phyloP scores from a whole-genome alignment of 2,888 invertebrate species.

The Disparrhopalites patrizii region DNA sequence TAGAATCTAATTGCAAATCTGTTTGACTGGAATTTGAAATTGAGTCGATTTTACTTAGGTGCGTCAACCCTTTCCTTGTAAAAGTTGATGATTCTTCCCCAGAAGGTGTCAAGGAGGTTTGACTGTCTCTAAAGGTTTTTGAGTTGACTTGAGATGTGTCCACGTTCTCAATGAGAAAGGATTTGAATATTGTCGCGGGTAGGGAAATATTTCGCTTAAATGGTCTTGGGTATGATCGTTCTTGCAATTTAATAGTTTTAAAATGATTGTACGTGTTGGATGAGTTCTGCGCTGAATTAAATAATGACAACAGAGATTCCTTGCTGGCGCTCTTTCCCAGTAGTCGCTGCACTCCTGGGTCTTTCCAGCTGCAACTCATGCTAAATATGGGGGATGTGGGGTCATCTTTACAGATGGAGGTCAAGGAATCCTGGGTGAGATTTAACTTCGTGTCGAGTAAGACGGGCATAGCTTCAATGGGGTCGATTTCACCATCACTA shows the following conservation, averaged over 20 bases:
- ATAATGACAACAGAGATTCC: slow-evolving; percentile 10
- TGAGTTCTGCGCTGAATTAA: not conserved
- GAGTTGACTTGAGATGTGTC: not conserved
- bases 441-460: slow-evolving; percentile 36
- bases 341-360: not conserved
- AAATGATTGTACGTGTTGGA: not conserved
- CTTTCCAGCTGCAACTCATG: slow-evolving; percentile 1
- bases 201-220: slow-evolving; percentile 44
- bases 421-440: not conserved
- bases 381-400: not conserved
- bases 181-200: slow-evolving; percentile 43
- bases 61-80: not conserved
- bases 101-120: too few relatives aligned
- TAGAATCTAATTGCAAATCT: not conserved
- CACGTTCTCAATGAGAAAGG: slow-evolving; percentile 33
- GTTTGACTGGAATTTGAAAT: slow-evolving; percentile 22
- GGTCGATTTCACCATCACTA: slow-evolving; percentile 45
- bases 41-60: slow-evolving; percentile 15
- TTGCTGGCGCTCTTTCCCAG: slow-evolving; percentile 3
- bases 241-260: not conserved
- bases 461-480: slow-evolving; percentile 45
- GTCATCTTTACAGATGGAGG: not conserved
- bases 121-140: too few relatives aligned
- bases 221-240: slow-evolving; percentile 20
- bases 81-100: not conserved